These are phyloP conservation scores for Pangasius macronema DNA, from an alignment of 2,797 vertebrate genomes.

Conservation along the genomic window DNA sequence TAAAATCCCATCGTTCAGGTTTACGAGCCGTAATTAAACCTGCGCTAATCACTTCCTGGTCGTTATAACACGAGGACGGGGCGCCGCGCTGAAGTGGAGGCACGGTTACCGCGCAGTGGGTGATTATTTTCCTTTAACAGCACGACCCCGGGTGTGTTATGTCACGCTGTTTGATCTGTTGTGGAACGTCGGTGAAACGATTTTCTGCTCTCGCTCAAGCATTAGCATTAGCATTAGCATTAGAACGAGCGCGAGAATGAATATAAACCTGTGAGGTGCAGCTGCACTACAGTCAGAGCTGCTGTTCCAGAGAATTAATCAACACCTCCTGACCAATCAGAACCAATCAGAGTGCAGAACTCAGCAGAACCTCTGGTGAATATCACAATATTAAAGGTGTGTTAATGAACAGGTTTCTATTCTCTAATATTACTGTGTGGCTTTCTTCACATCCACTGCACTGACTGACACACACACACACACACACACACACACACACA, in stretches of 20 bases:
- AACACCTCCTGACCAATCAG: not conserved
- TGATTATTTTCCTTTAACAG: not conserved
- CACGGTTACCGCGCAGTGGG: not conserved
- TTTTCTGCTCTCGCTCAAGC: not conserved
- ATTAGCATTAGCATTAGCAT: not conserved
- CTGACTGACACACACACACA: constrained; percentile 6
- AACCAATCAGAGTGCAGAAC: not conserved
- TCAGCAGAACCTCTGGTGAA: not conserved
- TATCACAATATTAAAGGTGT: not conserved
- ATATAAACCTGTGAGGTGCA: not conserved
- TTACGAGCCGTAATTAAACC: constrained; percentile 19
- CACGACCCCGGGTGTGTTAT: not conserved
- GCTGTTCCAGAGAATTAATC: not conserved
- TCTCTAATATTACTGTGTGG: not conserved
- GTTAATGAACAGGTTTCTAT: not conserved
- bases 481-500: constrained; percentile 24
- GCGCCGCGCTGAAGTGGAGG: not conserved
- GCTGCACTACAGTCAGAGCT: not conserved
- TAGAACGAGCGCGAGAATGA: not conserved
- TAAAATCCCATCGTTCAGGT: not conserved
- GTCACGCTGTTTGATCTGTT: not conserved
- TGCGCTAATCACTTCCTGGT: constrained; percentile 7
- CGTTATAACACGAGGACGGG: not conserved
- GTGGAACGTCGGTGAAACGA: not conserved
- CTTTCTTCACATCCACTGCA: constrained; percentile 4